These are phyloP conservation scores for Semnornis frantzii DNA, from an alignment of 2,113 vertebrate species.

Conservation along the genomic window DNA sequence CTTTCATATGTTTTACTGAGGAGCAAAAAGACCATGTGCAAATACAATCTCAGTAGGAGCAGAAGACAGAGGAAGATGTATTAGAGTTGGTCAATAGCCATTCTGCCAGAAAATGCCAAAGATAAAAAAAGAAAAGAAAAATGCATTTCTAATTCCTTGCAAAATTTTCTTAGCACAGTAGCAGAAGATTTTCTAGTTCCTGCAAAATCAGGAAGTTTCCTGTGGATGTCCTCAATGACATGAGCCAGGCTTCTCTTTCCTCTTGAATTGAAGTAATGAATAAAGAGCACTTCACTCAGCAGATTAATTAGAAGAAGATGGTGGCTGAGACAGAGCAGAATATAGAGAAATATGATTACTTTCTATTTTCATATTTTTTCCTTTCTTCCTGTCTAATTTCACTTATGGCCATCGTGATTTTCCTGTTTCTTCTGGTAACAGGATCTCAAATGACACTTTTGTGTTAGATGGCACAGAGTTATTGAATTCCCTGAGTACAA, in stretches of 20 bases:
- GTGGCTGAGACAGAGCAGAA: background rate
- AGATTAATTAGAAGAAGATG: slow-evolving; percentile 33
- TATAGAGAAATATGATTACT: slow-evolving; percentile 7
- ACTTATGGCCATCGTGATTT: background rate
- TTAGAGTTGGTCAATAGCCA: background rate
- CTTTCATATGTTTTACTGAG: background rate
- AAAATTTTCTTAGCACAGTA: background rate
- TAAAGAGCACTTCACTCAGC: background rate
- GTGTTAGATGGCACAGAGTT: background rate
- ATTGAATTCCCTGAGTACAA: background rate
- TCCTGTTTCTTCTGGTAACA: slow-evolving; percentile 15
- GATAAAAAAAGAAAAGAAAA: background rate
- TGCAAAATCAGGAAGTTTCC: background rate
- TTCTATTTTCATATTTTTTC: background rate
- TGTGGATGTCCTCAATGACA: background rate
- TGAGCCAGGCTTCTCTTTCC: background rate
- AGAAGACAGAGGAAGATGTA: background rate
- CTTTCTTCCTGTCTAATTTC: slow-evolving; percentile 26
- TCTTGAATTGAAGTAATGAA: background rate
- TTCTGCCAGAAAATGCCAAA: background rate
- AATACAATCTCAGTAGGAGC: background rate
- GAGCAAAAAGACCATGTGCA: background rate
- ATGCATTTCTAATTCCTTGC: background rate
- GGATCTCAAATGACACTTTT: background rate
- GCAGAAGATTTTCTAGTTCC: background rate